Evolutionary conservation across 2,797 vertebrate species (phyloP), one percentile per base, ranked within the genome.

Genomic region (Manis pentadactyla): DNA sequence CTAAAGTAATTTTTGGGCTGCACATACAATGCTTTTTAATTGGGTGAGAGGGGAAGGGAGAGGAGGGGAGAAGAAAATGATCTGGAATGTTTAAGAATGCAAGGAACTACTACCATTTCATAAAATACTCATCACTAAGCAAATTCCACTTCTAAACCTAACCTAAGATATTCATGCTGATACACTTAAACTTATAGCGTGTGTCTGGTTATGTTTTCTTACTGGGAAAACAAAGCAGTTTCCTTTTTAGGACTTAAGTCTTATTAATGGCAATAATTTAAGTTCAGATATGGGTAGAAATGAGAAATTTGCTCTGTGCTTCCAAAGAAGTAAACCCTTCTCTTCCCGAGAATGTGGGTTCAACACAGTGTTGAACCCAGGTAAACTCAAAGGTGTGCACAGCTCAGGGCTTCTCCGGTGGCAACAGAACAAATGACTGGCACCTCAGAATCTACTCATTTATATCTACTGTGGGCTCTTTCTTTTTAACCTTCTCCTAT

Each of bases 251-350:
- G 37, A 31, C 79, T 88, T 83, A 87, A 42, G 42, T 84, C 66
- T 92, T 81, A 94, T 63, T 75, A 87, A 75, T 55, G 77, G 90
- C 42, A 91, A n/a, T 71, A 90, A 97, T 39, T 46, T 64, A 53
- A 69, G 92, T 63, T 0, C 93, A 98, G 79, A 89, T 78, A 15
- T 55, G 97, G 73, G 51, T 94, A 78, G 37, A 87, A 97, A 97
- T 94, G 78, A 98, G 94, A 75, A 13, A 77, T 90, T 89, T 90
- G 94, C 63, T 95, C 0, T 0, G 4, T 34, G 55, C 4, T 93
- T 79, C 89, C 94, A 97, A 97, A 97, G 51, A 97, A 97, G 59
- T n/a, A 87, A 96, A 31, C 18, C 27, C 94, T 97, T 96, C 90
- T 98, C 34, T 93, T 93, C n/a, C n/a, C n/a, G 31, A 0, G 0